phyloP scores from a whole-genome alignment of 2,113 vertebrate species.

The Bufo bufo region DNA sequence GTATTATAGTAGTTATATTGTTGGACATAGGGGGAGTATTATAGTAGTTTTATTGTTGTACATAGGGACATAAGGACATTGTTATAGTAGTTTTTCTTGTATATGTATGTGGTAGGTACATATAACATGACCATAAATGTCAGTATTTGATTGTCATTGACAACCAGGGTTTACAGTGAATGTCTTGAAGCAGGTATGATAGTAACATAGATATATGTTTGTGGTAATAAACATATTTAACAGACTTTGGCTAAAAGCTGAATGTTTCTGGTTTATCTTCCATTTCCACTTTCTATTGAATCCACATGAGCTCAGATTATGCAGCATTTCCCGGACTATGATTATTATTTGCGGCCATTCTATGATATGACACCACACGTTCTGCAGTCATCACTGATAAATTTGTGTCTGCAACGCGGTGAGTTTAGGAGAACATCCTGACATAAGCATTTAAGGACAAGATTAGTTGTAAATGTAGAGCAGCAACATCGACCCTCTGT shows the following conservation, averaged over 20 bases:
- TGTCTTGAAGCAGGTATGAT: too few species aligned
- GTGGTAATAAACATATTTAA: too few species aligned
- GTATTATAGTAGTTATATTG: slow-evolving; percentile 2
- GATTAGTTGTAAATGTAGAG: background rate
- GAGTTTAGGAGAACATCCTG: background rate
- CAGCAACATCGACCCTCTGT: background rate
- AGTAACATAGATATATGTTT: too few species aligned
- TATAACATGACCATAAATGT: too few species aligned
- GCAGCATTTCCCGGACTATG: background rate
- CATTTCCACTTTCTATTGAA: too few species aligned
- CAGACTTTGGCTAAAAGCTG: too few species aligned
- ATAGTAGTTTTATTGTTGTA: slow-evolving; percentile 6
- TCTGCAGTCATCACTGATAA: background rate
- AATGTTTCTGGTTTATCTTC: background rate
- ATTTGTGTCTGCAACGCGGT: background rate
- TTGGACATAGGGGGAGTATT: background rate
- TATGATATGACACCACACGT: background rate
- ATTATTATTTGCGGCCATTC: background rate
- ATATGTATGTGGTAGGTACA: too few species aligned
- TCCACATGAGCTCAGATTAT: background rate
- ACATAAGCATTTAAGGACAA: background rate
- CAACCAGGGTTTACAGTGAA: too few species aligned
- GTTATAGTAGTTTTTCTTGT: background rate
- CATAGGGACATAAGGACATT: background rate
- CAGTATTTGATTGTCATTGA: too few species aligned